Conservation (phyloP, 2,113 vertebrate genomes). For the Amblyopsis rosae region DNA sequence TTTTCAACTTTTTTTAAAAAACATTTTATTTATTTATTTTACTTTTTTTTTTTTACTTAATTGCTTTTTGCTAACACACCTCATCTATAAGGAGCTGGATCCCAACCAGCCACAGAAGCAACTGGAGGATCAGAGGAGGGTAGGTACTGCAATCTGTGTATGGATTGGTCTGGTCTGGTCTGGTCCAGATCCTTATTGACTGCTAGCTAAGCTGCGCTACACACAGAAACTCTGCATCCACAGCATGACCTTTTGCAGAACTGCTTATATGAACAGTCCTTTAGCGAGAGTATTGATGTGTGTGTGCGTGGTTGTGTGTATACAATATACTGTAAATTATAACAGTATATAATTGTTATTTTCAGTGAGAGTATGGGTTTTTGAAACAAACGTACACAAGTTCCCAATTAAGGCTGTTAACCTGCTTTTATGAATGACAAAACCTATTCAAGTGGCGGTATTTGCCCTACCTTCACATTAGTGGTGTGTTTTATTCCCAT, state of each 20-base stretch:
- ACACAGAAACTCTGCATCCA: conserved; percentile 35
- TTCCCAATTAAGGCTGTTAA: neutral
- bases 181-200: conserved; percentile 18
- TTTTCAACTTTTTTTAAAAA: conserved; percentile 7
- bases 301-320: neutral
- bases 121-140: conserved; percentile 97
- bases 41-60: conserved; percentile 21
- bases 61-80: conserved; percentile 75
- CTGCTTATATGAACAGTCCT: conserved; percentile 6
- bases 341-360: no score
- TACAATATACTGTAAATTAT: no score
- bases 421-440: conserved; percentile 5
- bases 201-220: conserved; percentile 14
- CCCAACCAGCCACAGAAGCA: conserved; percentile 93
- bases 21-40: conserved; percentile 18
- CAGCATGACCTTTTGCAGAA: conserved; percentile 42
- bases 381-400: neutral
- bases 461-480: no score
- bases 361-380: no score
- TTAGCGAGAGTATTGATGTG: neutral
- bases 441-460: neutral
- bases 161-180: conserved; percentile 35
- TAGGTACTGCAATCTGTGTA: conserved; percentile 79
- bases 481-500: neutral
- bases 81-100: conserved; percentile 90